phyloP scores from a whole-genome alignment of 2,888 invertebrate genomes.

The Hartigia nigra region DNA sequence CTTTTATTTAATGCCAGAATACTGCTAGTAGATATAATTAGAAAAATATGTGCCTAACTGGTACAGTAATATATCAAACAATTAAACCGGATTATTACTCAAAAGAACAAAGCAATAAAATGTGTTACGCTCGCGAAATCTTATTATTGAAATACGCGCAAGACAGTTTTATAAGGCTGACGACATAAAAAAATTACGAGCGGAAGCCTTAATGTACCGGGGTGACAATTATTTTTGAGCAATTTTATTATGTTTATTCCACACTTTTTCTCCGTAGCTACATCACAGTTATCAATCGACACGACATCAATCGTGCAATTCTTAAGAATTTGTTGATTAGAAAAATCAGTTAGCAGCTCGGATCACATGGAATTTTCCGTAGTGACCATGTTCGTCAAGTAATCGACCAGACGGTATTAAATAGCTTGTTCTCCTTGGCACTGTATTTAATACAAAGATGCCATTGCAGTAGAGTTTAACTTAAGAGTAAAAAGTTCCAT shows the following conservation, averaged over 20 bases:
- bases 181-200: background rate
- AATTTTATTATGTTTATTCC: background rate
- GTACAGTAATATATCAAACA: too few species aligned
- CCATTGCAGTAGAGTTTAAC: background rate
- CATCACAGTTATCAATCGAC: too few species aligned
- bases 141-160: background rate
- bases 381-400: background rate
- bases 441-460: background rate
- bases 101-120: background rate
- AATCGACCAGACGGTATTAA: background rate
- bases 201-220: background rate
- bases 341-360: background rate
- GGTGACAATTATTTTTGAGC: background rate
- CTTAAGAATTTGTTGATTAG: background rate
- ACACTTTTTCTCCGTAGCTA: background rate
- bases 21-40: background rate
- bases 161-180: background rate
- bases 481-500: background rate
- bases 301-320: background rate
- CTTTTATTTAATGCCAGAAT: background rate
- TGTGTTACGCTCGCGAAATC: background rate
- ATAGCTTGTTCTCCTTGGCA: background rate
- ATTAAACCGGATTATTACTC: too few species aligned
- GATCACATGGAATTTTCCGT: background rate
- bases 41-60: background rate